Evolutionary conservation across 1,140 invertebrate species (phyloP), one percentile per base, ranked within the genome.

Genomic region (Megalonaias nervosa): DNA sequence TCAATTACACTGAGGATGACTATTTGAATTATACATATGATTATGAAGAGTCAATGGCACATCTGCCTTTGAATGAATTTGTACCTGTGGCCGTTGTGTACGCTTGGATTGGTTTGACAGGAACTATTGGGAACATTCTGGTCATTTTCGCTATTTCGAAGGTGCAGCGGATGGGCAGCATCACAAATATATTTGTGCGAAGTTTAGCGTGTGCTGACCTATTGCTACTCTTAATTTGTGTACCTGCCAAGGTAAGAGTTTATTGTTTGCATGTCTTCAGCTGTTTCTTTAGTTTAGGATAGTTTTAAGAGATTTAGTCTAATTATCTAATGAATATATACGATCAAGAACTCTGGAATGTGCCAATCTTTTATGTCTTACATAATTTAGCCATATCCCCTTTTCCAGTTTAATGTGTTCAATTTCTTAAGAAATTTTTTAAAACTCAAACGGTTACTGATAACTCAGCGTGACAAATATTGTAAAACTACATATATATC

Each of bases 181-280:
- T 82, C 15, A 81, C 79, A 11, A 84, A 95, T 82, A 92, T 95
- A 11, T 95, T 95, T 81, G 87, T 95, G 16, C 73, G 89, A 9
- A 94, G 94, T 84, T 88, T 95, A 38, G 94, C 94, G 4, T 93
- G 93, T 2, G 94, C 95, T 12, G 95, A 95, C 90, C 91, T 95
- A 2, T 89, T 95, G 38, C 92, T 95, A 4, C 94, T 95, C 69
- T 90, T 93, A 59, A 92, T 95, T 80, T 95, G 95, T 87, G 94
- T 95, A 74, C 95, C 95, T 11, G 93, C 95, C 0, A 82, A 76
- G 79, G 81, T 81, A 82, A 70, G 64, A 68, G 2, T 21, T 19
- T 60, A 48, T n/a, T 16, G 31, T 60, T 21, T 38, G 38, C 31
- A 31, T 31, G 31, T 31, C 31, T 31, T 31, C 31, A 31, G 5